Base-by-base conservation (phyloP, 2,797 vertebrate genomes). In the Fistularia commersonii region DNA sequence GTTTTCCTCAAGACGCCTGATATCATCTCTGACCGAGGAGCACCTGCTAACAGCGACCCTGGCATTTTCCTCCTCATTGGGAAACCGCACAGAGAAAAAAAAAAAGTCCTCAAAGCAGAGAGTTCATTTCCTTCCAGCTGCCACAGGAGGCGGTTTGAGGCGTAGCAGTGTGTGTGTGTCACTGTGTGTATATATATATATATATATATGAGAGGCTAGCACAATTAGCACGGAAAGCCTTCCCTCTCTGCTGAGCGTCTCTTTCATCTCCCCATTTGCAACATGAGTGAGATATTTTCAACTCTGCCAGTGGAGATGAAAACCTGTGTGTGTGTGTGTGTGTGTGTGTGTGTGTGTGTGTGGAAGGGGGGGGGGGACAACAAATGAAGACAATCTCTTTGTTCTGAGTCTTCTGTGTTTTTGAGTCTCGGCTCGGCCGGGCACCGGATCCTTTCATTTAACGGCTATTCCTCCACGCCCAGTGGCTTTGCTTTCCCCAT, bases 171-270 rank as follows among this genome's bases (percentile, higher is more conserved):
- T 23, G 23, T 23, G 23, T 23, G 23, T 23, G 23, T 23, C 2
- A 2, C 2, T 23, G 23, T 23, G 23, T 23, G 23, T 23, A 4
- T 23, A 4, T 23, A 4, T 23, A 4, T 23, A 4, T 23, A 4
- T 23, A 4, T 59, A 58, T 64, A 61, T 48, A 78, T 72, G 69
- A 79, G 61, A 48, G 67, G 46, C 50, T 51, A 54, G 48, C 51
- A 64, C 74, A 82, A 82, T 82, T 79, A 81, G 61, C 54, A 53
- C 57, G 48, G 49, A 72, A 72, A 77, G 57, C 43, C 52, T 69
- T 36, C 51, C 54, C 45, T 61, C 53, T 61, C 60, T 45, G 48
- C 33, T 6, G 73, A 72, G 73, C 64, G 51, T 47, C 44, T 15
- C 66, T 77, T 74, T 81, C 61, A 65, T 77, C 66, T 54, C 55